Evolutionary conservation across 2,888 invertebrate genomes (phyloP), one percentile per base, ranked within the genome.

Genomic region (Drosophila kokeensis): DNA sequence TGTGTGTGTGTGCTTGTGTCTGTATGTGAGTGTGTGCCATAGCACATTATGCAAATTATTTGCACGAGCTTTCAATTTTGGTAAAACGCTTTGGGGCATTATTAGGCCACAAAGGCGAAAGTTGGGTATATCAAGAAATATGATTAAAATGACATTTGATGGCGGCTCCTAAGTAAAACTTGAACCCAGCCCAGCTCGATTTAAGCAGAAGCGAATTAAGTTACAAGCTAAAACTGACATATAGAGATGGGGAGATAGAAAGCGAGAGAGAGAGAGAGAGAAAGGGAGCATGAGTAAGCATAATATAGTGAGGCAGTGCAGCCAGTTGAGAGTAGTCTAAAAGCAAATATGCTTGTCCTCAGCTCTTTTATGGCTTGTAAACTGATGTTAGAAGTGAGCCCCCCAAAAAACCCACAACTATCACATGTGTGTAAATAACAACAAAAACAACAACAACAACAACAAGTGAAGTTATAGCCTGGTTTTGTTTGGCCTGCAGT

Each of bases 31-130:
- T 42, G 63, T 62, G 48, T 67, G 53, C 30, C 63, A 34, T 52
- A 50, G 73, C 69, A 81, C 71, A 86, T 87, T 87, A 87, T 89
- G 87, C 75, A 87, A 87, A 87, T 87, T 82, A 89, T 89, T 89
- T 87, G 89, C 87, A 84, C 81, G 85, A 87, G 88, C 81, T 89
- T 87, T 87, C 89, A 87, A 87, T 87, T 84, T 87, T 81, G 85
- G 78, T 75, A 72, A 88, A 86, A 86, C 73, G 87, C 89, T 87
- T 82, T 82, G 69, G 89, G 85, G 79, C 66, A 79, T 83, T 82
- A 85, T 85, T 83, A 87, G 80, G 77, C 73, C 73, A 75, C 82
- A 81, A 82, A 74, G 64, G 66, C 74, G 38, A 79, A 75, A 79
- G 71, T 69, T 71, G 70, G 79, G 64, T 54, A 48, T 69, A 67